These are phyloP conservation scores for Alloplasta piceator DNA, from an alignment of 2,888 invertebrate genomes.

Conservation along the genomic window DNA sequence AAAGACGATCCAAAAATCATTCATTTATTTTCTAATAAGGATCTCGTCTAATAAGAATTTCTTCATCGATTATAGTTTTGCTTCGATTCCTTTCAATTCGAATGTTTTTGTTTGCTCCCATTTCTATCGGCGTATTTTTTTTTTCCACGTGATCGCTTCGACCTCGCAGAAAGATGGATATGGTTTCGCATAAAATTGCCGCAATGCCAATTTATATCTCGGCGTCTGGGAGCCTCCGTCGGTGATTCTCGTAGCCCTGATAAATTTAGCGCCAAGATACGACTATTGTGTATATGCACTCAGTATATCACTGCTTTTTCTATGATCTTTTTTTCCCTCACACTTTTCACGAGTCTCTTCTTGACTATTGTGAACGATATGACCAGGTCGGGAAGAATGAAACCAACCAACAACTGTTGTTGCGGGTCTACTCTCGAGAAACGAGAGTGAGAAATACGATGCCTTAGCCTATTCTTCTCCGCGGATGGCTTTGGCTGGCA, in stretches of 20 bases:
- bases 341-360: constrained; percentile 19
- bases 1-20: too few relatives aligned
- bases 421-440: constrained; percentile 10
- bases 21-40: too few relatives aligned
- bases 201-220: constrained; percentile 46
- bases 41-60: too few relatives aligned
- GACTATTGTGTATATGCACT: constrained; percentile 20
- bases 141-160: constrained; percentile 20
- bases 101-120: not conserved
- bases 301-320: not conserved
- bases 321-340: not conserved
- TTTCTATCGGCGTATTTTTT: not conserved
- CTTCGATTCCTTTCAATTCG: too few relatives aligned
- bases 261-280: constrained; percentile 53
- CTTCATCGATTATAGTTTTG: too few relatives aligned
- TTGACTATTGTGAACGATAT: constrained; percentile 26
- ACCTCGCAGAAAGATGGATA: not conserved
- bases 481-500: constrained; percentile 22
- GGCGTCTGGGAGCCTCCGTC: not conserved
- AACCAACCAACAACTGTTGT: constrained; percentile 30
- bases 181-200: constrained; percentile 32
- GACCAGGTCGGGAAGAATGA: constrained; percentile 31
- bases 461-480: constrained; percentile 4
- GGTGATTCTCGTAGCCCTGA: constrained; percentile 34
- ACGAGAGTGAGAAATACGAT: constrained; percentile 9